Percentiles rank a stretch among this genome's conserved stretches.
phyloP scores from a whole-genome alignment of 2,113 vertebrate species.

The Capricornis sumatraensis region DNA sequence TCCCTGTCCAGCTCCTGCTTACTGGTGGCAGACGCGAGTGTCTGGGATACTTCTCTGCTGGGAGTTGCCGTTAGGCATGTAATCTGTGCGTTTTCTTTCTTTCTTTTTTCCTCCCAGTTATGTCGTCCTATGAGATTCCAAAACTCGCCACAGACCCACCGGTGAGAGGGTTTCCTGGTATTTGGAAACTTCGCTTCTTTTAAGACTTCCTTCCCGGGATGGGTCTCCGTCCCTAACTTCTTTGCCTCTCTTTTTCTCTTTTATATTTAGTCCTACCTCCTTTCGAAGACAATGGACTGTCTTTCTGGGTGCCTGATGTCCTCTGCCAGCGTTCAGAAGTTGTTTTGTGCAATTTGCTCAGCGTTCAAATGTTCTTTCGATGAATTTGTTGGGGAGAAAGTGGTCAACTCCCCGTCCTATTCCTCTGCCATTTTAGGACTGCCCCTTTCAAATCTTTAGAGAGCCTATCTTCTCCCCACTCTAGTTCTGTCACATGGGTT shows the following conservation, averaged over 20 bases:
- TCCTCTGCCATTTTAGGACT: not conserved
- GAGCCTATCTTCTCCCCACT: not conserved
- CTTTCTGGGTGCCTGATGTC: not conserved
- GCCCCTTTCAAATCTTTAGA: not conserved
- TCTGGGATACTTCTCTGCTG: not conserved
- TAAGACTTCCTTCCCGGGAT: not conserved
- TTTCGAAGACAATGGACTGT: not conserved
- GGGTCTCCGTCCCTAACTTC: not conserved
- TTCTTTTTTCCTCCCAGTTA: not conserved
- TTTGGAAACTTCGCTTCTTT: not conserved
- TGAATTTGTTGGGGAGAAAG: not conserved
- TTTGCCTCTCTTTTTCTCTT: not conserved
- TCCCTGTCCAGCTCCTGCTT: not conserved
- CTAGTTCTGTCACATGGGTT: not conserved
- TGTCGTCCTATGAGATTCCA: not conserved
- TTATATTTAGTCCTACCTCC: not conserved
- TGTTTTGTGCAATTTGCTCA: not conserved
- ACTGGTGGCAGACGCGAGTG: fast-evolving
- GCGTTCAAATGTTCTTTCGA: not conserved
- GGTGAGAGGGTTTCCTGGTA: not conserved
- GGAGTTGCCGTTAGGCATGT: fast-evolving
- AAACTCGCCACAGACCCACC: not conserved
- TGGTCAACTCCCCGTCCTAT: not conserved
- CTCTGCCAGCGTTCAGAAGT: not conserved
- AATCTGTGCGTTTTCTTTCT: not conserved